Evolutionary conservation across 2,888 invertebrate genomes (phyloP).

Genomic region (Deroplatys truncata): DNA sequence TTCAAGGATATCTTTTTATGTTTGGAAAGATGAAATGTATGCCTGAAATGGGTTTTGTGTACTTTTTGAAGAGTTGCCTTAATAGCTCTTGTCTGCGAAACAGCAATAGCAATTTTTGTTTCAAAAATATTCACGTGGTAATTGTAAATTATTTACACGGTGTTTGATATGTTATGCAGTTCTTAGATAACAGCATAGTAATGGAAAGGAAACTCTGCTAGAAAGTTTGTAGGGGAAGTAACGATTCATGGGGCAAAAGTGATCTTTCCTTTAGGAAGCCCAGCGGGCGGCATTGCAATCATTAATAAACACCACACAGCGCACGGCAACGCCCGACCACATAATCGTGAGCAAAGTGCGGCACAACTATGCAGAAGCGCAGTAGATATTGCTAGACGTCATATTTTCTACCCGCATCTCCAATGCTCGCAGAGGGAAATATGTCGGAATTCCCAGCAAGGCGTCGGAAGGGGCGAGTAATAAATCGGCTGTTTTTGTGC

Average conservation of each 20-base stretch:
- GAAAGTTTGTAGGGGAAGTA: background rate
- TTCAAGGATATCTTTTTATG: too few relatives aligned
- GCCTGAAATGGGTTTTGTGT: too few relatives aligned
- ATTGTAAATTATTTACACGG: too few relatives aligned
- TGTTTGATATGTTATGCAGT: too few relatives aligned
- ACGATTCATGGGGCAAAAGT: background rate
- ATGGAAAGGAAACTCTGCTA: too few relatives aligned
- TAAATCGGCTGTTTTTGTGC: background rate
- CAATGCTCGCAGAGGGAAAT: background rate
- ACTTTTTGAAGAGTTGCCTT: too few relatives aligned
- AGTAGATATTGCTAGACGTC: background rate
- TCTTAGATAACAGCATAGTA: too few relatives aligned
- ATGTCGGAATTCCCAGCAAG: background rate
- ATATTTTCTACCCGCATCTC: background rate
- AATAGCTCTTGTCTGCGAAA: too few relatives aligned
- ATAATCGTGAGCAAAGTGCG: background rate
- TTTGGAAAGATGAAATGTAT: too few relatives aligned
- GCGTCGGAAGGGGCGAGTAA: background rate
- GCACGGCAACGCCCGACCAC: background rate
- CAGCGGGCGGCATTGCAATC: background rate
- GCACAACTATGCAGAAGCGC: background rate
- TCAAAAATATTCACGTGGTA: too few relatives aligned
- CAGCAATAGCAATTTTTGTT: too few relatives aligned
- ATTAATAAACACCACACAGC: background rate
- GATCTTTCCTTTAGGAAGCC: background rate